Percentiles rank a stretch among this genome's conserved stretches.
These are phyloP conservation scores for Coptotermes formosanus DNA, from an alignment of 1,140 invertebrate genomes.

Conservation along the genomic window DNA sequence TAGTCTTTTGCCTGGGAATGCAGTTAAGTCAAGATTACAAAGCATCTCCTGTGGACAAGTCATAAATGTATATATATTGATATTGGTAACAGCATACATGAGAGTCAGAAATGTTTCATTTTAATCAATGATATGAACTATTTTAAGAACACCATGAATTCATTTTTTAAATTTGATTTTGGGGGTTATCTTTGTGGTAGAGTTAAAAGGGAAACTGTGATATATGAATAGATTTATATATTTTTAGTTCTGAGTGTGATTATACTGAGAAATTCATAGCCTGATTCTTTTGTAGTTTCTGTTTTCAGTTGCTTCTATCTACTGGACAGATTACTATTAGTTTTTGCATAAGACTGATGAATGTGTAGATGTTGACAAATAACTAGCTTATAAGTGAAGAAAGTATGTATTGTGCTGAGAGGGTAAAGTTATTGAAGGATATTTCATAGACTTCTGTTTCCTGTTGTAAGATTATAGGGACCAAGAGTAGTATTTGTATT, in stretches of 20 bases:
- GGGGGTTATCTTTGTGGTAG: neutral
- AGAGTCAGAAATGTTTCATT: neutral
- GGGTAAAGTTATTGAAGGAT: neutral
- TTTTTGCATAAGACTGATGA: neutral
- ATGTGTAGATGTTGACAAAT: neutral
- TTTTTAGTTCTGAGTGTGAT: neutral
- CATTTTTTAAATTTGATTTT: neutral
- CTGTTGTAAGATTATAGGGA: neutral
- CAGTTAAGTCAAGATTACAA: neutral
- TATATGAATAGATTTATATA: neutral
- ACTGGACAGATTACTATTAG: neutral
- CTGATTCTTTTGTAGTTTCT: neutral
- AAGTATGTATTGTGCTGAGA: neutral
- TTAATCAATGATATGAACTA: neutral
- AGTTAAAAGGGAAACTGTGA: neutral
- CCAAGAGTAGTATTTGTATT: neutral
- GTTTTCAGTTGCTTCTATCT: neutral
- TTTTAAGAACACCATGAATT: neutral
- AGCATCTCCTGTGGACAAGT: neutral
- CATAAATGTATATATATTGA: neutral
- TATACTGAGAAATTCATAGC: neutral
- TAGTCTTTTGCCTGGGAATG: neutral
- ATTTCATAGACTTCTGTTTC: neutral
- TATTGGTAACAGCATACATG: neutral
- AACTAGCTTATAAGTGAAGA: no score